Percentiles rank a stretch among this genome's conserved stretches.
These are phyloP conservation scores for Amorpha juglandis DNA, from an alignment of 2,888 invertebrate genomes.

Conservation along the genomic window DNA sequence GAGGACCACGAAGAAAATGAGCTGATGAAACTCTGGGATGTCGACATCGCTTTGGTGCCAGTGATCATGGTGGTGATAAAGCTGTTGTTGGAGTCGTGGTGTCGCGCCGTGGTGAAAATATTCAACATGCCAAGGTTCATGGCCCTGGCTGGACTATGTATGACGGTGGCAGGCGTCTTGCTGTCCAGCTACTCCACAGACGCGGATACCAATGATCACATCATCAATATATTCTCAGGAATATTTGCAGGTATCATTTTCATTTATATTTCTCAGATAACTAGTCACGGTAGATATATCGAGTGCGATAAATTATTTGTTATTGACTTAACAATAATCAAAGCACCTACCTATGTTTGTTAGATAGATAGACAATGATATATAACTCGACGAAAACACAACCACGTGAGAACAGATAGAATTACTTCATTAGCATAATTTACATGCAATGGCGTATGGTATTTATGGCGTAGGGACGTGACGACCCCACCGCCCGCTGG, in stretches of 20 bases:
- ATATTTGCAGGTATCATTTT: conserved; percentile 71
- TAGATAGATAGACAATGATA: too few relatives aligned
- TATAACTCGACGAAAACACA: not conserved
- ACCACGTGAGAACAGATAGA: not conserved
- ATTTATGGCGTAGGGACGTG: too few relatives aligned
- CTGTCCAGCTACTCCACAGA: conserved; percentile 80
- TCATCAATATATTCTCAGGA: conserved; percentile 79
- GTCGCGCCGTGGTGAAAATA: conserved; percentile 80
- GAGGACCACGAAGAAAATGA: conserved; percentile 73
- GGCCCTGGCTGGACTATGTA: conserved; percentile 82
- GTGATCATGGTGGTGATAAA: conserved; percentile 84
- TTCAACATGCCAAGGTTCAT: conserved; percentile 85
- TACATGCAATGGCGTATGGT: not conserved
- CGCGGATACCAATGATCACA: conserved; percentile 70
- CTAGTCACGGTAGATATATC: not conserved
- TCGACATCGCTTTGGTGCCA: conserved; percentile 84
- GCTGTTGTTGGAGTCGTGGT: conserved; percentile 85
- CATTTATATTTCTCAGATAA: not conserved
- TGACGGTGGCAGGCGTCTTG: conserved; percentile 84
- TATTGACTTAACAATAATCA: too few relatives aligned
- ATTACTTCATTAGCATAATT: not conserved
- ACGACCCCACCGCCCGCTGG: too few relatives aligned
- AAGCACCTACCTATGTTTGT: too few relatives aligned
- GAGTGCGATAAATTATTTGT: not conserved
- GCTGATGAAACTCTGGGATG: conserved; percentile 81